Conservation (phyloP, 1,140 invertebrate genomes). For the Ostrea edulis region DNA sequence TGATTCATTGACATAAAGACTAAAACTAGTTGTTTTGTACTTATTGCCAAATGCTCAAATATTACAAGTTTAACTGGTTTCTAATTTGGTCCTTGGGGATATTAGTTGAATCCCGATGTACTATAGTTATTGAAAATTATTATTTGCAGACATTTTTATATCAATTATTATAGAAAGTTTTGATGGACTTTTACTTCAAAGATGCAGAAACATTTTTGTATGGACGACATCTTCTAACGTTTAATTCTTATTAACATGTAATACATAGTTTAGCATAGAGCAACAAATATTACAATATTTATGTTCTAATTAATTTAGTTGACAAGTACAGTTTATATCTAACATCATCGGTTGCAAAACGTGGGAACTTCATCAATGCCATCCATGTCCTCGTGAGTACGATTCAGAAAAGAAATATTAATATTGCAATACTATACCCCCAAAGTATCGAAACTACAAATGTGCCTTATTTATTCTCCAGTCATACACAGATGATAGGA, state of each 20-base stretch:
- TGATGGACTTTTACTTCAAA: no score
- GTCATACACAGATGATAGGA: background rate
- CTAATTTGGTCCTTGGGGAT: no score
- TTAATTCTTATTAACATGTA: no score
- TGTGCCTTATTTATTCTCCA: background rate
- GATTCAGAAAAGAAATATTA: background rate
- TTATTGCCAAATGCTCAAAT: no score
- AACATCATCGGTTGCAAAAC: background rate
- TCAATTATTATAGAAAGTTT: background rate
- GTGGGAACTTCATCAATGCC: background rate
- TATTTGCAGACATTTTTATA: background rate
- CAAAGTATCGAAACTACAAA: background rate
- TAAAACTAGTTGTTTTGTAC: no score
- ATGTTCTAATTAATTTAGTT: background rate
- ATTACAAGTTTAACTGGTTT: no score
- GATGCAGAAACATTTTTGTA: no score
- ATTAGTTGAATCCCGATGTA: no score
- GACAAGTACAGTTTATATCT: constrained; percentile 4
- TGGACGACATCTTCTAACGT: no score
- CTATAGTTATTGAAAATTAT: background rate
- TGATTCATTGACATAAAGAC: no score
- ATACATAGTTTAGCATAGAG: no score
- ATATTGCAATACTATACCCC: background rate
- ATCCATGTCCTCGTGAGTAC: background rate
- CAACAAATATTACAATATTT: no score